These are phyloP conservation scores for Lampropteryx suffumata DNA, from an alignment of 2,888 invertebrate genomes.

Conservation along the genomic window DNA sequence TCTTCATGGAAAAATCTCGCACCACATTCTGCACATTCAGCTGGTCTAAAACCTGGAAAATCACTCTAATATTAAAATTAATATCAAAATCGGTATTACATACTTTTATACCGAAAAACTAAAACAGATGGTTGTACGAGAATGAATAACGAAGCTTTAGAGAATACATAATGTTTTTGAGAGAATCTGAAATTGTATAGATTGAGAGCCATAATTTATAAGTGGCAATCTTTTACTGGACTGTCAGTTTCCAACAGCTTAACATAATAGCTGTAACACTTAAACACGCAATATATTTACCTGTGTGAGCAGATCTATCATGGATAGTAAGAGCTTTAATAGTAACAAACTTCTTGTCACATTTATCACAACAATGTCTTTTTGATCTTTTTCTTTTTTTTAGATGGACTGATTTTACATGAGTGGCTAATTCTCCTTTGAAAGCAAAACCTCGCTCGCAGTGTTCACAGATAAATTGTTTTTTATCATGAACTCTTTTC, in stretches of 20 bases:
- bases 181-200: no score
- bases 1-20: conserved; percentile 70
- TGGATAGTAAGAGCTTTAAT: conserved; percentile 69
- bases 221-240: no score
- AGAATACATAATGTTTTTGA: no score
- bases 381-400: conserved; percentile 33
- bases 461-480: conserved; percentile 60
- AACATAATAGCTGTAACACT: no score
- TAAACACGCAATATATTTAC: conserved; percentile 42
- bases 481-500: conserved; percentile 56
- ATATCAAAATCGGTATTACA: no score
- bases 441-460: conserved; percentile 66
- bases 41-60: conserved; percentile 74
- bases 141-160: no score
- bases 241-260: no score
- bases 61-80: no score
- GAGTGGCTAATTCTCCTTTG: conserved; percentile 57
- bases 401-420: conserved; percentile 63
- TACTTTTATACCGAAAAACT: no score
- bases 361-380: conserved; percentile 63
- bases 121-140: no score
- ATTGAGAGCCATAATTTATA: no score
- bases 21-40: conserved; percentile 65
- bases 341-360: conserved; percentile 68
- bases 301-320: conserved; percentile 76